Percentiles rank a stretch among this genome's conserved stretches.
Conservation (phyloP, 2,888 invertebrate genomes). For the Spodoptera littoralis region DNA sequence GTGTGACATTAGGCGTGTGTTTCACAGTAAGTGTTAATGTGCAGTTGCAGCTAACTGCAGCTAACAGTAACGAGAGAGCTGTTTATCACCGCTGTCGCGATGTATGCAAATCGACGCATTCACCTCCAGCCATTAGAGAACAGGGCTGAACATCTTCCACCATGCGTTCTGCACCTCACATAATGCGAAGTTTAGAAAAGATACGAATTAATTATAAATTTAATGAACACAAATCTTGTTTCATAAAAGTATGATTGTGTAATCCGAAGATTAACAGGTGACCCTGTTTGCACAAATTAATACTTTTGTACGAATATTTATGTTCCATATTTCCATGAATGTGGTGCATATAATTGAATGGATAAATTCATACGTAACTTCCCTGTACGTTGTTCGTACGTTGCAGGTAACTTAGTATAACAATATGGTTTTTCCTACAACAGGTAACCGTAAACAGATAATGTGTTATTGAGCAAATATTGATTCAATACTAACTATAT, state of each 20-base stretch:
- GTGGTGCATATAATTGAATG: no score
- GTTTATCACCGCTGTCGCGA: slow-evolving; percentile 62
- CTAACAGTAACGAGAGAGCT: slow-evolving; percentile 52
- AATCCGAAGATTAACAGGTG: no score
- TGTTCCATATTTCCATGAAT: no score
- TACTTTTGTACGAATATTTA: no score
- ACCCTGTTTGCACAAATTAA: no score
- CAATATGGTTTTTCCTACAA: neutral
- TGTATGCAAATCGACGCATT: slow-evolving; percentile 70
- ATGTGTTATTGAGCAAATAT: neutral
- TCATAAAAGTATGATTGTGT: no score
- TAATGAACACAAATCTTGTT: no score
- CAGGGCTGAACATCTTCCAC: slow-evolving; percentile 24
- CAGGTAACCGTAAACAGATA: neutral
- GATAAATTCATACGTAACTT: no score
- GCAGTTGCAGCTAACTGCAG: slow-evolving; percentile 1
- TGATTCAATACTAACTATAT: neutral
- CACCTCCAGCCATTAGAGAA: slow-evolving; percentile 60
- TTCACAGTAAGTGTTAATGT: slow-evolving; percentile 26
- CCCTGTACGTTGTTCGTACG: no score
- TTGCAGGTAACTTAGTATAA: no score
- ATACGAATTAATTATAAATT: no score
- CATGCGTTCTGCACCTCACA: neutral
- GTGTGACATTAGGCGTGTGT: slow-evolving; percentile 17
- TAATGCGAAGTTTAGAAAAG: no score